Evolutionary conservation across 64 coral and sea anemone genomes (phyloP).

Genomic region (Hydrozoanthus tunicans): DNA sequence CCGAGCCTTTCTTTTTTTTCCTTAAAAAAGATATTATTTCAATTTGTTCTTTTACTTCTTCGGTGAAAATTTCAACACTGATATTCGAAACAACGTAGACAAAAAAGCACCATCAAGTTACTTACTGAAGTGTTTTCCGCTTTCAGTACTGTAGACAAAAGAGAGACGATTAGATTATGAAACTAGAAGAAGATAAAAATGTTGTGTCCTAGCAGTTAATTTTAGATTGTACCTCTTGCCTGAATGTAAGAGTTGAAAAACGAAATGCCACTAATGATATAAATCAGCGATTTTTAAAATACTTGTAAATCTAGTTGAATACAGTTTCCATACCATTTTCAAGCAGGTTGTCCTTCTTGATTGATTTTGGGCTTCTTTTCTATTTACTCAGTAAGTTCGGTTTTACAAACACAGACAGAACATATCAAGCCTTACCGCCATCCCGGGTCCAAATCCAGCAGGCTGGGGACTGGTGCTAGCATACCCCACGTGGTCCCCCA

Average conservation of each 20-base stretch:
- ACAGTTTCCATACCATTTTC: no score
- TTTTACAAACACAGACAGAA: not conserved
- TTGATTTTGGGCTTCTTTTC: not conserved
- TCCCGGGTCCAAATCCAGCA: conserved; percentile 56
- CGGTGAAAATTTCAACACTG: not conserved
- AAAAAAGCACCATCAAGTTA: not conserved
- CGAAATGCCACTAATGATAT: no score
- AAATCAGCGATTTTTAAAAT: no score
- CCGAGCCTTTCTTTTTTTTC: not conserved
- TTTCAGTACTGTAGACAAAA: conserved; percentile 37
- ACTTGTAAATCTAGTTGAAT: no score
- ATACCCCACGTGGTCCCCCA: conserved; percentile 50
- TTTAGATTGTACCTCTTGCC: no score
- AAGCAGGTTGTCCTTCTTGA: no score
- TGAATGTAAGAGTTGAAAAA: no score
- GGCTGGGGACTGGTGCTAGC: conserved; percentile 58
- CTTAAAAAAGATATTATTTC: not conserved
- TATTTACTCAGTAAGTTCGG: not conserved
- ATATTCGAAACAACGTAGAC: not conserved
- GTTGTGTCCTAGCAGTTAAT: not conserved
- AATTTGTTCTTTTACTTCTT: not conserved
- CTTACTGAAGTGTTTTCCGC: conserved; percentile 7
- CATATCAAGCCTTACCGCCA: conserved; percentile 16
- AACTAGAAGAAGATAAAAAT: not conserved
- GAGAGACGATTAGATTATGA: not conserved